Evolutionary conservation across 2,113 vertebrate species (phyloP).

Genomic region (Phaetusa simplex): DNA sequence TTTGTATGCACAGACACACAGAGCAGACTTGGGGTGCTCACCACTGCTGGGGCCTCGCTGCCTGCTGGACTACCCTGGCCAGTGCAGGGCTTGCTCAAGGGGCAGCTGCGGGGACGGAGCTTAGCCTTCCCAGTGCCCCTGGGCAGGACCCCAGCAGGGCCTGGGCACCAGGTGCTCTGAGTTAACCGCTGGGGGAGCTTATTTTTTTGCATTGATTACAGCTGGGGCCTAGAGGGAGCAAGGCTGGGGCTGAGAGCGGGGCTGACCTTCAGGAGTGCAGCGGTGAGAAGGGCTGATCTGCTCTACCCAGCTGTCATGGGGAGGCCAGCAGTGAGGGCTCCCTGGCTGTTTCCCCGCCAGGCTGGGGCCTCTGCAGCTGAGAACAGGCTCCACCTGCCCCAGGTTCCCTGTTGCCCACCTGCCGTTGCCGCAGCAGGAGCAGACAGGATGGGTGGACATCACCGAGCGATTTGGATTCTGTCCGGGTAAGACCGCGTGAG

Average conservation of each 20-base stretch:
- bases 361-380: rapidly evolving
- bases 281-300: rapidly evolving
- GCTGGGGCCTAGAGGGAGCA: neutral
- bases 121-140: rapidly evolving
- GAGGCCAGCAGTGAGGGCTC: neutral
- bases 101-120: rapidly evolving
- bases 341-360: neutral
- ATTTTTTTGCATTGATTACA: neutral
- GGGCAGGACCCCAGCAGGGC: neutral
- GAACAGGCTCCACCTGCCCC: neutral
- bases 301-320: rapidly evolving
- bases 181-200: neutral
- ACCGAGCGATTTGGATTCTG: rapidly evolving
- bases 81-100: neutral
- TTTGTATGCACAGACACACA: neutral
- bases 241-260: neutral
- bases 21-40: neutral
- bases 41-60: neutral
- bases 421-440: neutral
- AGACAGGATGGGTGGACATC: neutral
- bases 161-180: neutral
- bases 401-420: neutral
- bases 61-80: neutral
- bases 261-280: neutral
- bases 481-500: rapidly evolving